Base-by-base conservation (phyloP, 2,888 invertebrate genomes). In the Lepidocyrtoides sp. region DNA sequence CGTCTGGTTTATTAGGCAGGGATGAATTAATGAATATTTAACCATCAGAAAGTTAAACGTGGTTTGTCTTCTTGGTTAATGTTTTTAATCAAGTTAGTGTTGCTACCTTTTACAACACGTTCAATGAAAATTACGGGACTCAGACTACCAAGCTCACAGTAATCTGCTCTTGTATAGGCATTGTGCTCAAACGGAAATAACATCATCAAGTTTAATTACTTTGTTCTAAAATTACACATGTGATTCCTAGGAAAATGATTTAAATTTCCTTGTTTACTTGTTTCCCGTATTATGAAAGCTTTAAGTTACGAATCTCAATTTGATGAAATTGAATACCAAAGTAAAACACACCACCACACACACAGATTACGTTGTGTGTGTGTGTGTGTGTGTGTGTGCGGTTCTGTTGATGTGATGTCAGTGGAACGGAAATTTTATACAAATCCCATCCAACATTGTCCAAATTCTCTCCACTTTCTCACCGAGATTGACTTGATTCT, bases 261-360 rank as follows among this genome's bases (percentile, higher is more conserved):
- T 57, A 20, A 57, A 57, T 57, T 57, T 17, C 23, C 20, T 7
- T 36, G 36, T 29, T 63, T 29, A 29, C n/a, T 3, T 63, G 14
- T 63, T 29, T 10, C 14, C 26, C 23, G n/a, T 29, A 14, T 63
- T 29, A 63, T 29, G 29, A 29, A 1, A 41, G 32, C 48, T 48
- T 44, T 32, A 51, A 54, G 26, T 20, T 54, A 44, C 48, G 17
- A 29, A 20, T n/a, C 41, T 85, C 23, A 17, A 84, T 79, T 92
- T 92, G 92, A n/a, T 8, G 51, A 57, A 57, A 57, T 23, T 57
- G 57, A 57, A 57, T 48, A 48, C 44, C 44, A 17, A 57, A n/a
- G 5, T 23, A 23, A 57, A 17, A n/a, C n/a, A n/a, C n/a, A n/a
- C n/a, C n/a, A n/a, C n/a, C 20, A 57, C n/a, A 63, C 63, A 63